These are phyloP conservation scores for Prunella himalayana DNA, from an alignment of 2,113 vertebrate species.

Conservation along the genomic window DNA sequence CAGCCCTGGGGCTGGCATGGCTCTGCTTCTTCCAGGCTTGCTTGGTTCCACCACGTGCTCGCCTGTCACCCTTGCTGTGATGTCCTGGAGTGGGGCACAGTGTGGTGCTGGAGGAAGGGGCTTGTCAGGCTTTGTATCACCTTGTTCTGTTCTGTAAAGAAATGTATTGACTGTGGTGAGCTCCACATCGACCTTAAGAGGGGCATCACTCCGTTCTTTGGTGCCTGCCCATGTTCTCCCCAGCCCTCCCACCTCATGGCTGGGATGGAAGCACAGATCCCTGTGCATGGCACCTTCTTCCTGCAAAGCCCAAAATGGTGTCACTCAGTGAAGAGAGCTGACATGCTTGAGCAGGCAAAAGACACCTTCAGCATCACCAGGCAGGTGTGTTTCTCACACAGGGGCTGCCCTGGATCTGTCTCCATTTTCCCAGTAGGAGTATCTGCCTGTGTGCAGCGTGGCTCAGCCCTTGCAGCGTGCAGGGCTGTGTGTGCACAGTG, in stretches of 20 bases:
- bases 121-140: rapidly evolving
- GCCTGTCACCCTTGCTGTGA: not conserved
- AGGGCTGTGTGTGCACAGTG: rapidly evolving
- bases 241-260: not conserved
- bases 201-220: not conserved
- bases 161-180: not conserved
- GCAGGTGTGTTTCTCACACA: not conserved
- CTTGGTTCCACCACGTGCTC: rapidly evolving
- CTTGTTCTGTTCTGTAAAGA: not conserved
- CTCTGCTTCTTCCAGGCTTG: not conserved
- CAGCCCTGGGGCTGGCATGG: not conserved
- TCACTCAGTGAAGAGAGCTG: not conserved
- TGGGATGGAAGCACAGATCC: not conserved
- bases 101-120: not conserved
- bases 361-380: not conserved
- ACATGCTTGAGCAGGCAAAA: not conserved
- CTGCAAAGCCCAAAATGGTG: not conserved
- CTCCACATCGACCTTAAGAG: not conserved
- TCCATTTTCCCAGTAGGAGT: rapidly evolving
- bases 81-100: rapidly evolving
- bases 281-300: rapidly evolving
- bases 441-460: not conserved
- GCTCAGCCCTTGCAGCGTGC: not conserved
- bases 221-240: not conserved
- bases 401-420: not conserved